phyloP scores from a whole-genome alignment of 2,113 vertebrate genomes.

The Neolamprologus caudopunctatus region DNA sequence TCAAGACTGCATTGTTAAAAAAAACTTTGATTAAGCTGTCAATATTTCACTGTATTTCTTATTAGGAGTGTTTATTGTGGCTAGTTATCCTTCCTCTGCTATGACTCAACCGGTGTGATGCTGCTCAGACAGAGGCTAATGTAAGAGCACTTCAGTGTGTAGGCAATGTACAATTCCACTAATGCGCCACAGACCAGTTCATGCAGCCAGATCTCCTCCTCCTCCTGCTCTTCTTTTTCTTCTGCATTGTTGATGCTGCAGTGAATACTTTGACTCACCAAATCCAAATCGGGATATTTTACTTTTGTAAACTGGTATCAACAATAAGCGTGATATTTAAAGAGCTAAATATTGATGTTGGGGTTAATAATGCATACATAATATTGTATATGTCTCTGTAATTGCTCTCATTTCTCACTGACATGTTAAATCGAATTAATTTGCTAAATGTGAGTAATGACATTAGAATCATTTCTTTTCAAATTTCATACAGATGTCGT shows the following conservation, averaged over 20 bases:
- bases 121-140: slow-evolving; percentile 52
- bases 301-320: not conserved
- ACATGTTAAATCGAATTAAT: not conserved
- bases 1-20: not conserved
- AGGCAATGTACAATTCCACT: slow-evolving; percentile 53
- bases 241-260: slow-evolving; percentile 9
- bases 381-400: not conserved
- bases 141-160: slow-evolving; percentile 54
- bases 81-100: slow-evolving; percentile 44
- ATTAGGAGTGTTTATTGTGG: slow-evolving; percentile 18
- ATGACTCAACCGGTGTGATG: slow-evolving; percentile 52
- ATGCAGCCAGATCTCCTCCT: slow-evolving; percentile 47
- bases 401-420: not conserved
- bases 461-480: not conserved
- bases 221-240: not conserved
- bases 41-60: not conserved
- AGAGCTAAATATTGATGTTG: not conserved
- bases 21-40: not conserved
- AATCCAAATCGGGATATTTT: slow-evolving; percentile 2
- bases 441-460: not conserved
- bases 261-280: slow-evolving; percentile 8
- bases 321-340: not conserved
- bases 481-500: not conserved
- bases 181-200: slow-evolving; percentile 44
- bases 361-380: not conserved